Conservation (phyloP, 2,113 vertebrate genomes). For the Callaeas wilsoni region DNA sequence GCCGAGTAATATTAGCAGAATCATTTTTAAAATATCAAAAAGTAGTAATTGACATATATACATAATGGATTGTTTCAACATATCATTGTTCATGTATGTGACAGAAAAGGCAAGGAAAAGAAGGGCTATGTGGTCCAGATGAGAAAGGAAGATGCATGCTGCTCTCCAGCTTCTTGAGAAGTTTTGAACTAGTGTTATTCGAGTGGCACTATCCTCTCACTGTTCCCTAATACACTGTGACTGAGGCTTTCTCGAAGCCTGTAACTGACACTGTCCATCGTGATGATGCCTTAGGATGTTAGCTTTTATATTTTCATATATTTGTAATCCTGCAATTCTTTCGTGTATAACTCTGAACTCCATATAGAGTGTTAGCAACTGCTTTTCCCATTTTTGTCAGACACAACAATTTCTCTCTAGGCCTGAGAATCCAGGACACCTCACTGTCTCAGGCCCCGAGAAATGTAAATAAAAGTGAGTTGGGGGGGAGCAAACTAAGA, state of each 20-base stretch:
- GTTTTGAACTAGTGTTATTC: background rate
- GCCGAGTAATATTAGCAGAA: background rate
- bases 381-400: too few relatives aligned
- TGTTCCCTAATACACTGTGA: background rate
- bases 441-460: too few relatives aligned
- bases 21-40: background rate
- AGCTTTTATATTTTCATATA: too few relatives aligned
- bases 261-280: background rate
- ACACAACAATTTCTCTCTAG: too few relatives aligned
- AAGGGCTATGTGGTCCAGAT: background rate
- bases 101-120: background rate
- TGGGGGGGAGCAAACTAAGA: too few relatives aligned
- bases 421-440: too few relatives aligned
- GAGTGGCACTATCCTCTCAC: background rate
- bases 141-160: background rate
- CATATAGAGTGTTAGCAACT: too few relatives aligned
- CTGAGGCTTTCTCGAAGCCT: background rate
- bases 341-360: too few relatives aligned
- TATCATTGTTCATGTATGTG: background rate
- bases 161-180: background rate
- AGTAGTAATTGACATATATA: background rate
- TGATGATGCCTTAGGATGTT: too few relatives aligned
- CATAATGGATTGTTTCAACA: background rate
- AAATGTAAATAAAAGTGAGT: too few relatives aligned
- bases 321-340: too few relatives aligned